Percentiles rank a stretch among this genome's conserved stretches.
phyloP scores from a whole-genome alignment of 2,888 invertebrate genomes.

The Cephus sareptanus region DNA sequence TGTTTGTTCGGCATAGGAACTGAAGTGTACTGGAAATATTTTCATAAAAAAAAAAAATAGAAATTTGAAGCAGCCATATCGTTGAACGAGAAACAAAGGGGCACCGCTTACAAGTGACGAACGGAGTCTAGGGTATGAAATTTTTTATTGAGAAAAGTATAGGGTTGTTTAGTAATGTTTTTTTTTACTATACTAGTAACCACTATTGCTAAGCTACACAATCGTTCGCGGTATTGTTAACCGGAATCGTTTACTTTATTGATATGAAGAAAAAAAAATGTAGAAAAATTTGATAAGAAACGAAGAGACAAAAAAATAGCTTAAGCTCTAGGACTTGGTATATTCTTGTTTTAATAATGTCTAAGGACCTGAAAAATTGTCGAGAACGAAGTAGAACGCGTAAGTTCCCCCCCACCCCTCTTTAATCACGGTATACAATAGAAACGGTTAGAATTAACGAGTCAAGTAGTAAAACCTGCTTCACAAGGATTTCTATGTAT shows the following conservation, averaged over 20 bases:
- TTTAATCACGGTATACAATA: slow-evolving; percentile 19
- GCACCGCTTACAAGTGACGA: neutral
- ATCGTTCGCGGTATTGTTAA: slow-evolving; percentile 40
- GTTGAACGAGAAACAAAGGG: neutral
- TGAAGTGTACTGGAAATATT: neutral
- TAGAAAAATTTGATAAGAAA: neutral
- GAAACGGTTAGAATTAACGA: slow-evolving; percentile 20
- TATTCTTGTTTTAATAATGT: neutral
- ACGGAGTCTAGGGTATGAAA: neutral
- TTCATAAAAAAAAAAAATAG: neutral
- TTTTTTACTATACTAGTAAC: slow-evolving; percentile 29
- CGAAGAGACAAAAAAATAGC: neutral
- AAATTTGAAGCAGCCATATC: neutral
- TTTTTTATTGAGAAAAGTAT: neutral
- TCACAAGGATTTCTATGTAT: slow-evolving; percentile 15
- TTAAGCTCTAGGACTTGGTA: neutral
- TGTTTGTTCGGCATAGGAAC: neutral
- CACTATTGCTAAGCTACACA: slow-evolving; percentile 62
- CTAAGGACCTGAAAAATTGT: neutral
- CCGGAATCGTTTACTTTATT: slow-evolving; percentile 23
- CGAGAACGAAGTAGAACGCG: neutral
- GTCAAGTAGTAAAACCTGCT: slow-evolving; percentile 18
- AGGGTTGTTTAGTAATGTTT: neutral
- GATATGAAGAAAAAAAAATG: neutral
- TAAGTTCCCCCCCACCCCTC: neutral